Conservation (phyloP, 1,140 invertebrate genomes). For the Lethocerus indicus region DNA sequence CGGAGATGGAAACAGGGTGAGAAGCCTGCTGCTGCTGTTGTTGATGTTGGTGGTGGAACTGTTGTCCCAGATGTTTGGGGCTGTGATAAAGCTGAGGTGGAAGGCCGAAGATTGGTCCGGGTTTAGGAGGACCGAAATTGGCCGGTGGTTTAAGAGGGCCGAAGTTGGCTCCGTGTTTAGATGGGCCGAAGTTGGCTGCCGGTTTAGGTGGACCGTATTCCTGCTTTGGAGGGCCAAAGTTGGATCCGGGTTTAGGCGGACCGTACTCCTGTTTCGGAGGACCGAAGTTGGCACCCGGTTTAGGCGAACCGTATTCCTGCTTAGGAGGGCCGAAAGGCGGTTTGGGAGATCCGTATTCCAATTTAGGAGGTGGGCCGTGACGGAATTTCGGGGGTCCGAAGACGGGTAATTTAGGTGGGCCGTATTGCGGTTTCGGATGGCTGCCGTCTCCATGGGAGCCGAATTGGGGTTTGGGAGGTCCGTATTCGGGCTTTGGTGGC, state of each 20-base stretch:
- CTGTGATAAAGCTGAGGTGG: neutral
- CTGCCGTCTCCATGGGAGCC: neutral
- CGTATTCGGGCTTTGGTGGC: constrained; percentile 2
- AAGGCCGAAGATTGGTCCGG: neutral
- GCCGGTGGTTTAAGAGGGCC: neutral
- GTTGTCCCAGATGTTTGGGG: neutral
- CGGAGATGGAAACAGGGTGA: neutral
- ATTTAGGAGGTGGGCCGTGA: neutral
- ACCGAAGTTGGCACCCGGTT: neutral
- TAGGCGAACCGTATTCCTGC: neutral
- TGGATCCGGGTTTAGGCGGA: neutral
- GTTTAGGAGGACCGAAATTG: neutral
- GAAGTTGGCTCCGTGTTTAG: neutral
- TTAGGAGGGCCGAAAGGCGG: neutral
- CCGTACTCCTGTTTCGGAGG: constrained; percentile 2
- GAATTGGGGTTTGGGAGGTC: neutral
- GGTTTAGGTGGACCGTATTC: constrained; percentile 5
- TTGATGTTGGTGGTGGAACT: neutral
- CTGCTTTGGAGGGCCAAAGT: neutral
- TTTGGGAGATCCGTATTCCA: neutral
- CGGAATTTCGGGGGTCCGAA: neutral
- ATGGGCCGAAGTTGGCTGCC: neutral
- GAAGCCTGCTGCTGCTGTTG: neutral
- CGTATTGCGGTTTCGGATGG: neutral
- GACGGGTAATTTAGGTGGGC: neutral